phyloP scores from a whole-genome alignment of 2,888 invertebrate species.

The Allacma fusca region DNA sequence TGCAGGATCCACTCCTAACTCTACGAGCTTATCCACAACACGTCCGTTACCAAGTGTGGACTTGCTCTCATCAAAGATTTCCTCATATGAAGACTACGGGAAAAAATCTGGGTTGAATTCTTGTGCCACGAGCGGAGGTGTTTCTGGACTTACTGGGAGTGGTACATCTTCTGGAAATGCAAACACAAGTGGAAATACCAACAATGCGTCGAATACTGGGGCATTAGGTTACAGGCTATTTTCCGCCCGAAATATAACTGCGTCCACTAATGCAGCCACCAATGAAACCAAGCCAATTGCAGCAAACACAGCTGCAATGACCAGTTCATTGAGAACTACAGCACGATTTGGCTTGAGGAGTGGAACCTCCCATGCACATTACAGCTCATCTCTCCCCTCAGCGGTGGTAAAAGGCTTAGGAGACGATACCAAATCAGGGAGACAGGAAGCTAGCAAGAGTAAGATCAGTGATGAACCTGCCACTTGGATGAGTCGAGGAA shows the following conservation, averaged over 20 bases:
- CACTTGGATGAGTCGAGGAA: constrained; percentile 56
- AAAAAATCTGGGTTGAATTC: constrained; percentile 24
- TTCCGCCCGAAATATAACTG: not conserved
- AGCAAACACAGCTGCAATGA: constrained; percentile 46
- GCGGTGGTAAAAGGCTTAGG: constrained; percentile 11
- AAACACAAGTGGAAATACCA: constrained; percentile 20
- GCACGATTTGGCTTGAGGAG: constrained; percentile 56
- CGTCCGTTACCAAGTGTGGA: not conserved
- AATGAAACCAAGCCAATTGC: not conserved
- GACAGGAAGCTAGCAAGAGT: constrained; percentile 46
- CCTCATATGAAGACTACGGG: constrained; percentile 22
- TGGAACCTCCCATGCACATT: constrained; percentile 54
- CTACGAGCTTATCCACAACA: not conserved
- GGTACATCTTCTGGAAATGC: constrained; percentile 22
- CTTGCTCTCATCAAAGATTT: constrained; percentile 20
- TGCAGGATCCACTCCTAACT: not conserved
- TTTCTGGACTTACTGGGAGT: constrained; percentile 17
- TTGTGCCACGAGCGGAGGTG: not conserved
- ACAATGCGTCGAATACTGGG: constrained; percentile 20
- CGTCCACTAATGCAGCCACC: not conserved
- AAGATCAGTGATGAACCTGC: constrained; percentile 39
- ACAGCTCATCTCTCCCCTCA: constrained; percentile 53
- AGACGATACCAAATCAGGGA: constrained; percentile 49
- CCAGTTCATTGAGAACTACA: constrained; percentile 57
- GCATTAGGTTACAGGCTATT: constrained; percentile 19